A percentile compares a stretch with the other conserved stretches of the same genome.
Conservation (phyloP, 2,113 vertebrate species). For the Scomber scombrus region DNA sequence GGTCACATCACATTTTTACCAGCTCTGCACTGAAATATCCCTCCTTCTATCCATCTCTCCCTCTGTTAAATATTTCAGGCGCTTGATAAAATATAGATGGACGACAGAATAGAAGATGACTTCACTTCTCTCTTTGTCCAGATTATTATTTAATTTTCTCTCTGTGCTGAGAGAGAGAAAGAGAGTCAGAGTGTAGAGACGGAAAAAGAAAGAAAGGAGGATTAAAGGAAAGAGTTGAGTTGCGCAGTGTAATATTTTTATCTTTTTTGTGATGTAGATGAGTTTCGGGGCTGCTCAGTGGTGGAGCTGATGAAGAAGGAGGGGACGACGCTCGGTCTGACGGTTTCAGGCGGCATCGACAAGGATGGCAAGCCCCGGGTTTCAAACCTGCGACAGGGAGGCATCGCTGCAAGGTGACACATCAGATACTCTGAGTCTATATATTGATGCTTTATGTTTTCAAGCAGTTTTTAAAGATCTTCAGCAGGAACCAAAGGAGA, state of each 20-base stretch:
- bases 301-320: slow-evolving; percentile 99
- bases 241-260: not conserved
- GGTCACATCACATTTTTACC: not conserved
- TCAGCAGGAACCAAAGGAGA: too few species aligned
- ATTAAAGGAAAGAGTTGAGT: not conserved
- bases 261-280: slow-evolving; percentile 84
- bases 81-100: slow-evolving; percentile 65
- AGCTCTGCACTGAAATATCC: slow-evolving; percentile 24
- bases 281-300: slow-evolving; percentile 95
- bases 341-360: slow-evolving; percentile 96
- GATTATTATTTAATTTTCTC: slow-evolving; percentile 49
- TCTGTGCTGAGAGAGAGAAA: not conserved
- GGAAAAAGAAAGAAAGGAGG: not conserved
- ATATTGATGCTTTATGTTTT: too few species aligned
- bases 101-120: slow-evolving; percentile 43
- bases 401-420: slow-evolving; percentile 96
- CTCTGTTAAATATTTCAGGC: slow-evolving; percentile 65
- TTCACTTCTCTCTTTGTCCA: slow-evolving; percentile 34
- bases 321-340: slow-evolving; percentile 96
- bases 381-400: slow-evolving; percentile 97
- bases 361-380: slow-evolving; percentile 97
- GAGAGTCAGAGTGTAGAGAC: not conserved
- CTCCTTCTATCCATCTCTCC: not conserved
- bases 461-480: too few species aligned
- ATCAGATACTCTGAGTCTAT: not conserved